Conservation (phyloP, 1,140 invertebrate species). For the Mizuhopecten yessoensis region DNA sequence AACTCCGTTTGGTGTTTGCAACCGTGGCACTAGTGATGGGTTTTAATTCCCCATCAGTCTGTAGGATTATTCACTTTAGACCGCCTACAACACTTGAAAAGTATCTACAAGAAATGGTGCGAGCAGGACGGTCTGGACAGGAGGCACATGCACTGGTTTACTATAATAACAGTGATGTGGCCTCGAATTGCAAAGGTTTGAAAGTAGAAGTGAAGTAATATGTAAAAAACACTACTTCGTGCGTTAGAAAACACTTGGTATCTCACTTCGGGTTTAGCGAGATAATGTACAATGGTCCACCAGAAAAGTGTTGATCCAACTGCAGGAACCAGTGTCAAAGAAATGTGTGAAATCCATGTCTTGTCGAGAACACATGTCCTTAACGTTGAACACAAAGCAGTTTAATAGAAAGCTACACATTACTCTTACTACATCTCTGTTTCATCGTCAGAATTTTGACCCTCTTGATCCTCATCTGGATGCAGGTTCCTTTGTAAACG, state of each 20-base stretch:
- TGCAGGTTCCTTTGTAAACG: too few species aligned
- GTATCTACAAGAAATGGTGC: too few species aligned
- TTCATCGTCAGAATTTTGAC: too few species aligned
- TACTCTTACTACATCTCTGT: too few species aligned
- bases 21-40: conserved; percentile 69
- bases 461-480: too few species aligned
- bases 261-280: conserved; percentile 63
- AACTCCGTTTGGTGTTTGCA: conserved; percentile 62
- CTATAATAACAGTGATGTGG: conserved; percentile 65
- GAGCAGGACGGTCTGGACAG: conserved; percentile 66
- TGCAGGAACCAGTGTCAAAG: neutral
- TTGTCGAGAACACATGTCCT: too few species aligned
- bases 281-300: neutral
- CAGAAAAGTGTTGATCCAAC: conserved; percentile 53
- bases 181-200: conserved; percentile 55
- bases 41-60: conserved; percentile 62
- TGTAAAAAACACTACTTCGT: conserved; percentile 36
- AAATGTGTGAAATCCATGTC: too few species aligned
- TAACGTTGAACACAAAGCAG: too few species aligned
- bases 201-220: conserved; percentile 40
- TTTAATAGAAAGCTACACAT: too few species aligned
- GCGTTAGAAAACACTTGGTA: conserved; percentile 48
- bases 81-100: conserved; percentile 65
- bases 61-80: conserved; percentile 58
- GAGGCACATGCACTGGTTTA: conserved; percentile 56